phyloP scores from a whole-genome alignment of 2,113 vertebrate species.

The Nesogale talazaci region DNA sequence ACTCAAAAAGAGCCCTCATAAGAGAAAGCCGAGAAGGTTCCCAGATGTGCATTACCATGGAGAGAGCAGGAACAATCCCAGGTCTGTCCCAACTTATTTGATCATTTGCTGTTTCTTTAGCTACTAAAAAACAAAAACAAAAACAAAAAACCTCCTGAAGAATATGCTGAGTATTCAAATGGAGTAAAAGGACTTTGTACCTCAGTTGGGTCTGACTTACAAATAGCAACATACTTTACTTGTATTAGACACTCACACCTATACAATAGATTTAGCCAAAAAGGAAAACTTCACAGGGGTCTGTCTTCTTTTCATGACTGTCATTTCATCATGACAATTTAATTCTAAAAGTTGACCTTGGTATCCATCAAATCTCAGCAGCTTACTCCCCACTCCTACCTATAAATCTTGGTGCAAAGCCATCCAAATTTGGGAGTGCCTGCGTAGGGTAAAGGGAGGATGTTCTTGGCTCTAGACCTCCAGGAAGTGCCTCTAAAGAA shows the following conservation, averaged over 20 bases:
- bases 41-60: background rate
- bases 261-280: background rate
- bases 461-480: background rate
- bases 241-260: background rate
- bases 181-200: background rate
- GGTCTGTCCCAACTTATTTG: background rate
- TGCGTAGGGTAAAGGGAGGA: background rate
- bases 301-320: background rate
- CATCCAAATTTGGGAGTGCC: background rate
- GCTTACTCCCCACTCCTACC: background rate
- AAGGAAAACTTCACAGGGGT: background rate
- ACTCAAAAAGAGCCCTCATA: conserved; percentile 1
- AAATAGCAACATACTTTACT: background rate
- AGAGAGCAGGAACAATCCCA: background rate
- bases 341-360: background rate
- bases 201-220: background rate
- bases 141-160: background rate
- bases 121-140: background rate
- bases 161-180: background rate
- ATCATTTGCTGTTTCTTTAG: background rate
- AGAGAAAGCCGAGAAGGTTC: background rate
- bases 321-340: conserved; percentile 1
- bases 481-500: background rate
- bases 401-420: background rate
- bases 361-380: too few species aligned